phyloP scores from a whole-genome alignment of 2,797 vertebrate species.

The Onychomys arenicola region DNA sequence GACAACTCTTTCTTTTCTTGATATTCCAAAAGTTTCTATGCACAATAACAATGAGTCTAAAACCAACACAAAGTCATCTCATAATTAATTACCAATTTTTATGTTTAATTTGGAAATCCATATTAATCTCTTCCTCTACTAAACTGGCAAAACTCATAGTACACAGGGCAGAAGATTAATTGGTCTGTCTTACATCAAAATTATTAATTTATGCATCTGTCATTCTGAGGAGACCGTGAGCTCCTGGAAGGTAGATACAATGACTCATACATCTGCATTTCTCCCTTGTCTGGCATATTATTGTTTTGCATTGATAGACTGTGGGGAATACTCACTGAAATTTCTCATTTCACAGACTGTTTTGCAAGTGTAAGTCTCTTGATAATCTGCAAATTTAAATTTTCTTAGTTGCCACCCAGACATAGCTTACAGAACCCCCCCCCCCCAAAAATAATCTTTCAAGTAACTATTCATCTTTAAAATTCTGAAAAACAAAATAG shows the following conservation, averaged over 20 bases:
- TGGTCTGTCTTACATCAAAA: constrained; percentile 38
- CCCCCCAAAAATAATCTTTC: background rate
- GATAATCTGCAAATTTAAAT: background rate
- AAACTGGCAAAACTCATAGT: background rate
- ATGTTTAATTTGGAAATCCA: constrained; percentile 53
- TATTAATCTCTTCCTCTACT: background rate
- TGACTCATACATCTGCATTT: constrained; percentile 30
- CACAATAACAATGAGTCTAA: background rate
- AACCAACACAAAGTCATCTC: background rate
- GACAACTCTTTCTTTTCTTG: background rate
- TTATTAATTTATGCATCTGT: constrained; percentile 37
- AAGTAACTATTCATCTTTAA: background rate
- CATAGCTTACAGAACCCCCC: background rate
- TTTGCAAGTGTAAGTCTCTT: background rate
- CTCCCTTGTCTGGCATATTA: background rate
- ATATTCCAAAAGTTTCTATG: background rate
- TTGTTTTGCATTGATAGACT: background rate
- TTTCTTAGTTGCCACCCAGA: background rate
- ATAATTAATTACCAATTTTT: constrained; percentile 47
- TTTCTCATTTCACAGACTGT: background rate
- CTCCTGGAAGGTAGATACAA: background rate
- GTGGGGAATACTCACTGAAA: background rate
- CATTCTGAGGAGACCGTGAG: constrained; percentile 9
- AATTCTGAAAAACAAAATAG: constrained; percentile 15
- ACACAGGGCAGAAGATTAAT: background rate